phyloP scores from a whole-genome alignment of 2,888 invertebrate genomes.

The Xestoiulus laeticollis region DNA sequence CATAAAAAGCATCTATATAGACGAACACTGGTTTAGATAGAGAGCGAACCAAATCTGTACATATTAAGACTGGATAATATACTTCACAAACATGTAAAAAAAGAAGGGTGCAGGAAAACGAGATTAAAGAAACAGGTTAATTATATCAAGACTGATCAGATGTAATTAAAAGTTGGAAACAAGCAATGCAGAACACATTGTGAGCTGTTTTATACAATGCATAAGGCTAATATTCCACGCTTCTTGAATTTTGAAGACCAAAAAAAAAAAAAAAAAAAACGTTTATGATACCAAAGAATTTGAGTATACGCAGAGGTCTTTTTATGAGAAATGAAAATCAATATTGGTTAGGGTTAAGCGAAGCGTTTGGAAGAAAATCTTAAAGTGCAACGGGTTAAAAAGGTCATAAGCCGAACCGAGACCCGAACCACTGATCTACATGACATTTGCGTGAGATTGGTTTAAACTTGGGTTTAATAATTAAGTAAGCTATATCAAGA shows the following conservation, averaged over 20 bases:
- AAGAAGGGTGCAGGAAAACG: neutral
- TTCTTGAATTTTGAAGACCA: neutral
- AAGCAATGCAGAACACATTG: neutral
- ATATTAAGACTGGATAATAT: neutral
- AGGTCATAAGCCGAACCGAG: neutral
- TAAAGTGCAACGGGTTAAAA: constrained; percentile 20
- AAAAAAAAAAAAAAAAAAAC: constrained; percentile 11
- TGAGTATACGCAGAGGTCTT: neutral
- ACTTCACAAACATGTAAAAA: neutral
- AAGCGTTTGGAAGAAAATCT: neutral
- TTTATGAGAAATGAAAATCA: constrained; percentile 11
- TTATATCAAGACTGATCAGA: neutral
- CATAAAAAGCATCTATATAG: neutral
- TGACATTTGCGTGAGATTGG: neutral
- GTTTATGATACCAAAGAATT: neutral
- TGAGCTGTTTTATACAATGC: neutral
- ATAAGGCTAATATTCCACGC: neutral
- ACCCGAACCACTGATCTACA: neutral
- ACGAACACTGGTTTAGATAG: neutral
- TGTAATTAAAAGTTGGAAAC: neutral
- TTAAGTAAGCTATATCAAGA: neutral
- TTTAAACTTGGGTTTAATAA: constrained; percentile 32
- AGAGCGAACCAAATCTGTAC: neutral
- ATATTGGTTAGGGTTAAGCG: neutral
- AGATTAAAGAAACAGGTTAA: neutral